Conservation (phyloP, 2,797 vertebrate genomes). For the Tragelaphus eurycerus region DNA sequence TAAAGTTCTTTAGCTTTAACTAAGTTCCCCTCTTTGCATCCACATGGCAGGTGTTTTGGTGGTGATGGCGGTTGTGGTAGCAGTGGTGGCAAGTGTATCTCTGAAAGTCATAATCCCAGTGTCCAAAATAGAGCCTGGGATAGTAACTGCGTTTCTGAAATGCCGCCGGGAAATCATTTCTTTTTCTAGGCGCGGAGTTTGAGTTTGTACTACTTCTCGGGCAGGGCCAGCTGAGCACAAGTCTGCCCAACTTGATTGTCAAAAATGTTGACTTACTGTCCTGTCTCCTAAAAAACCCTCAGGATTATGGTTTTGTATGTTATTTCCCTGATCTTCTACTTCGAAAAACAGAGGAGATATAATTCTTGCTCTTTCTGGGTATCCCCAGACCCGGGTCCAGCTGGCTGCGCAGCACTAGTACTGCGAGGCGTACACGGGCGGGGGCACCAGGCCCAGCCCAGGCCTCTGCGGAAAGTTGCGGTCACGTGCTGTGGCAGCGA, state of each 20-base stretch:
- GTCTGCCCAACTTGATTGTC: not conserved
- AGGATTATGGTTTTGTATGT: not conserved
- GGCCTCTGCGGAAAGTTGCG: not conserved
- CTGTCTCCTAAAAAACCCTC: not conserved
- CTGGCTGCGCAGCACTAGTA: rapidly evolving
- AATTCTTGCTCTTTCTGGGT: not conserved
- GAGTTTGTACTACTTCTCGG: not conserved
- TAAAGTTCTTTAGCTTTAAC: slow-evolving; percentile 49
- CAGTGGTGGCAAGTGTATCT: not conserved
- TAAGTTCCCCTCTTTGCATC: not conserved
- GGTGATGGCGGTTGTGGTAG: not conserved
- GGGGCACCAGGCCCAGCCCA: not conserved
- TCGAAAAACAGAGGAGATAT: not conserved
- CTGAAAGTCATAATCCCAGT: not conserved
- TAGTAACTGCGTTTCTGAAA: not conserved
- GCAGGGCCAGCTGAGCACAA: not conserved
- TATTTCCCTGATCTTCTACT: not conserved
- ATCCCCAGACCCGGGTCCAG: not conserved
- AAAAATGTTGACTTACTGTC: not conserved
- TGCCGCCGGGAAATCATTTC: not conserved
- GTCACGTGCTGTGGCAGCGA: slow-evolving; percentile 37
- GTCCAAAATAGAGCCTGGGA: not conserved
- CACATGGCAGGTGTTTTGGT: not conserved
- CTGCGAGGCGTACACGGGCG: not conserved
- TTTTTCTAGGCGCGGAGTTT: not conserved